Evolutionary conservation across 2,113 vertebrate species (phyloP).

Genomic region (Forbesichthys papilliferus): DNA sequence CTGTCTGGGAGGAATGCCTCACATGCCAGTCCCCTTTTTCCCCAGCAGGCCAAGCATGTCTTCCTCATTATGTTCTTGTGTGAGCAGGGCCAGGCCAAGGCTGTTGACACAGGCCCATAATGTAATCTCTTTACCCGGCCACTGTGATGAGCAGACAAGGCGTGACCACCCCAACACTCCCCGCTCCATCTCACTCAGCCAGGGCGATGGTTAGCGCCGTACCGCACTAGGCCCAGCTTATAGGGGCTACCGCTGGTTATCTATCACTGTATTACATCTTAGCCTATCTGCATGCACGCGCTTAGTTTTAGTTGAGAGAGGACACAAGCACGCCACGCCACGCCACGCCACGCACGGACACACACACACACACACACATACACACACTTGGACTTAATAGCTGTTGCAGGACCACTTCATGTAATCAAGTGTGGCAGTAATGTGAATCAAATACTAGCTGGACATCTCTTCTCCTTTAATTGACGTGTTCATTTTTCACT

Average conservation of each 20-base stretch:
- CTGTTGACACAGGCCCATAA: conserved; percentile 83
- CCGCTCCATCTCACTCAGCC: conserved; percentile 83
- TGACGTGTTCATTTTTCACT: conserved; percentile 41
- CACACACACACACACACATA: conserved; percentile 9
- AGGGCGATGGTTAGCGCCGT: not conserved
- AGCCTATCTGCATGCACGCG: not conserved
- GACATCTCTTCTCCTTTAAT: conserved; percentile 58
- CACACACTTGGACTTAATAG: conserved; percentile 49
- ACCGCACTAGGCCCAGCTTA: not conserved
- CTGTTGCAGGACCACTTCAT: conserved; percentile 53
- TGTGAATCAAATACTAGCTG: conserved; percentile 56
- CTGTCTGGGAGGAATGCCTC: conserved; percentile 61
- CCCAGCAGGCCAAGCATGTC: conserved; percentile 79
- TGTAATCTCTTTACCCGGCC: conserved; percentile 96
- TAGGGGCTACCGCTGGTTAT: conserved; percentile 41
- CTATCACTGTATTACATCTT: conserved; percentile 41
- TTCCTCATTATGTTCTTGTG: conserved; percentile 85
- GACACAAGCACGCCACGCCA: not conserved
- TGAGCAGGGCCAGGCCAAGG: conserved; percentile 81
- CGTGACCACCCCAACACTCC: conserved; percentile 81
- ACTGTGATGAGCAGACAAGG: conserved; percentile 81
- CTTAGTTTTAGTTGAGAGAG: not conserved
- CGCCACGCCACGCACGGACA: not conserved
- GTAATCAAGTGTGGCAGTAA: conserved; percentile 53
- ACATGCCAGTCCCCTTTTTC: conserved; percentile 74